Conservation (phyloP, 2,888 invertebrate species). For the Protophormia terraenovae region DNA sequence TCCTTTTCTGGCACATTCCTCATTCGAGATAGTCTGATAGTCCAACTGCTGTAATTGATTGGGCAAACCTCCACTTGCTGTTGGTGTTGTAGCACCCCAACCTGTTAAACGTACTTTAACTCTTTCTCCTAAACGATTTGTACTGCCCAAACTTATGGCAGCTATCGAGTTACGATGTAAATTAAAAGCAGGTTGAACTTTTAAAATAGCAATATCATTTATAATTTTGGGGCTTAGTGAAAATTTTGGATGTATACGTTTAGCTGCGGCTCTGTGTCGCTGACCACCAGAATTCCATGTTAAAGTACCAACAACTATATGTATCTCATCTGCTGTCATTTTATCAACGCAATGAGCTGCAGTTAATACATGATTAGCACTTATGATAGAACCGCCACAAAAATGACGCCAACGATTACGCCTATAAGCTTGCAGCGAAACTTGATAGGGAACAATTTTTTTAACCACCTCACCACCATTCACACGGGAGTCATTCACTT, state of each 20-base stretch:
- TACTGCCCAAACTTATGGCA: conserved; percentile 71
- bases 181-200: conserved; percentile 74
- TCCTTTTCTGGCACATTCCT: conserved; percentile 75
- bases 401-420: conserved; percentile 77
- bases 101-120: conserved; percentile 77
- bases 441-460: conserved; percentile 78
- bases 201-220: conserved; percentile 78
- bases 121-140: conserved; percentile 72
- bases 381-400: conserved; percentile 80
- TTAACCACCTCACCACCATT: conserved; percentile 74
- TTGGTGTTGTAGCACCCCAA: conserved; percentile 77
- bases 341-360: conserved; percentile 79
- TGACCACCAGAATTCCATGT: conserved; percentile 75
- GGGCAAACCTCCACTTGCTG: conserved; percentile 72
- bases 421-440: conserved; percentile 75
- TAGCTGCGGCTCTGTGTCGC: conserved; percentile 73
- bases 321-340: conserved; percentile 71
- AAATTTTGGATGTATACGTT: conserved; percentile 76
- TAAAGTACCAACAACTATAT: conserved; percentile 74
- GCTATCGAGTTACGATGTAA: conserved; percentile 71
- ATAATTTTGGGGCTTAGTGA: conserved; percentile 70
- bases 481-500: conserved; percentile 70
- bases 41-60: conserved; percentile 76
- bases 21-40: conserved; percentile 79
- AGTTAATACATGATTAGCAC: conserved; percentile 76